Percentiles rank a stretch among this genome's conserved stretches.
These are phyloP conservation scores for Ectemnius lituratus DNA, from an alignment of 2,888 invertebrate species.

Conservation along the genomic window DNA sequence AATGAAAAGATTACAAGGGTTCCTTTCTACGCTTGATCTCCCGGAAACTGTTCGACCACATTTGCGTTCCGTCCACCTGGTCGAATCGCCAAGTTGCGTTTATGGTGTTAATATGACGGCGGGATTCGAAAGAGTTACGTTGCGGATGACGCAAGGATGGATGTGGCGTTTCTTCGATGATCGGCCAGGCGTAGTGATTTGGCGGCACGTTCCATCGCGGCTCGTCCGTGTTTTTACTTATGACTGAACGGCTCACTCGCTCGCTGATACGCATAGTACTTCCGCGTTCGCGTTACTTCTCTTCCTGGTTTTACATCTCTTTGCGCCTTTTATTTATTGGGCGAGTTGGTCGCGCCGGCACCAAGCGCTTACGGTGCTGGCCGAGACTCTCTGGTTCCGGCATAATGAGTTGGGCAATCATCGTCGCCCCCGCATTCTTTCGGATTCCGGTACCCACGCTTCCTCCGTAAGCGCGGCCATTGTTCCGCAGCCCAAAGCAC, in stretches of 20 bases:
- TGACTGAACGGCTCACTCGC: too few relatives aligned
- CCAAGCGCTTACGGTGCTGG: slow-evolving; percentile 59
- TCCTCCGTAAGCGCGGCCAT: slow-evolving; percentile 43
- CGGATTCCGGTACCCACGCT: slow-evolving; percentile 60
- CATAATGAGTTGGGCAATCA: slow-evolving; percentile 57
- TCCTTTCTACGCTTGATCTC: neutral
- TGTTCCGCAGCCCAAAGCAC: slow-evolving; percentile 25
- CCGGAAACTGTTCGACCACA: neutral
- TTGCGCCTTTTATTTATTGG: slow-evolving; percentile 66
- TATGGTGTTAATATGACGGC: slow-evolving; percentile 15
- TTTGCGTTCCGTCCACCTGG: neutral
- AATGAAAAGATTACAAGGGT: too few relatives aligned
- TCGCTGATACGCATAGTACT: slow-evolving; percentile 44
- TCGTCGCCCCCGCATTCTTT: slow-evolving; percentile 53
- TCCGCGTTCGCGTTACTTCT: slow-evolving; percentile 52
- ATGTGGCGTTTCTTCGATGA: slow-evolving; percentile 55
- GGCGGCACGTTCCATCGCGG: slow-evolving; percentile 57
- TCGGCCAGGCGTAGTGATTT: slow-evolving; percentile 54
- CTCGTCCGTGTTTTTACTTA: slow-evolving; percentile 53
- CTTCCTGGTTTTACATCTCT: slow-evolving; percentile 61
- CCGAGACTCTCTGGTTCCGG: slow-evolving; percentile 47
- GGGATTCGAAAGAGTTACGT: slow-evolving; percentile 33
- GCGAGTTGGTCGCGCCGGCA: slow-evolving; percentile 47
- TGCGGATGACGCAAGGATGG: slow-evolving; percentile 40
- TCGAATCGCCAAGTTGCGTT: neutral